phyloP scores from a whole-genome alignment of 2,113 vertebrate genomes.

The Pterocles gutturalis region DNA sequence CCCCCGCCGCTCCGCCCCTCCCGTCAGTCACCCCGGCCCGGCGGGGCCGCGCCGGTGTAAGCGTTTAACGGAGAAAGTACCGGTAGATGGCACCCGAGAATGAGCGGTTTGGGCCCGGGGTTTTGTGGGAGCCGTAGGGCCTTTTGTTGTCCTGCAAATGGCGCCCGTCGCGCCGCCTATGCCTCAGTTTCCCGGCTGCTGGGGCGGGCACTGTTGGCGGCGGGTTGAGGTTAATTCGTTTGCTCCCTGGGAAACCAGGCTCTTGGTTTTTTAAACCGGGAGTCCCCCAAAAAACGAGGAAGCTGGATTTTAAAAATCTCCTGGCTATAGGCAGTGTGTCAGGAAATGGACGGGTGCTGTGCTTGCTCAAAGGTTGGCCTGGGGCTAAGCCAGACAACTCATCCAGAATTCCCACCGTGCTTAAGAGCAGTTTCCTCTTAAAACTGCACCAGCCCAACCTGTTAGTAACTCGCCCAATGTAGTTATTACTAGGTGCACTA shows the following conservation, averaged over 20 bases:
- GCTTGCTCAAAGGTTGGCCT: background rate
- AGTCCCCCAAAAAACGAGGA: background rate
- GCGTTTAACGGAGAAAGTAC: accelerated
- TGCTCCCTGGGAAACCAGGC: background rate
- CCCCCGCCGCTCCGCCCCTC: background rate
- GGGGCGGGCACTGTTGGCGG: accelerated
- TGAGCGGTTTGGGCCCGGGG: accelerated
- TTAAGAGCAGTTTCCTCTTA: background rate
- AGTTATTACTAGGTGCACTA: background rate
- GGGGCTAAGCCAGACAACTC: background rate
- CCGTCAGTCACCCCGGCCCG: background rate
- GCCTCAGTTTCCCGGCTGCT: background rate
- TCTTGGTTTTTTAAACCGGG: background rate
- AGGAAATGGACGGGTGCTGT: too few species aligned
- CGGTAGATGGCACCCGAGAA: background rate
- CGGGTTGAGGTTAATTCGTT: too few species aligned
- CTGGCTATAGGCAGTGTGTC: too few species aligned
- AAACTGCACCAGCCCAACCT: background rate
- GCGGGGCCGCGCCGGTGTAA: accelerated
- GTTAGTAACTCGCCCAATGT: background rate
- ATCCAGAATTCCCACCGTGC: background rate
- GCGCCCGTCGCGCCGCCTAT: accelerated
- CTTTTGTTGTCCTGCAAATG: background rate
- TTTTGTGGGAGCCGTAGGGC: accelerated
- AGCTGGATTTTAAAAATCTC: background rate